These are phyloP conservation scores for Pseudorhombus dupliciocellatus DNA, from an alignment of 2,113 vertebrate species.

Conservation along the genomic window DNA sequence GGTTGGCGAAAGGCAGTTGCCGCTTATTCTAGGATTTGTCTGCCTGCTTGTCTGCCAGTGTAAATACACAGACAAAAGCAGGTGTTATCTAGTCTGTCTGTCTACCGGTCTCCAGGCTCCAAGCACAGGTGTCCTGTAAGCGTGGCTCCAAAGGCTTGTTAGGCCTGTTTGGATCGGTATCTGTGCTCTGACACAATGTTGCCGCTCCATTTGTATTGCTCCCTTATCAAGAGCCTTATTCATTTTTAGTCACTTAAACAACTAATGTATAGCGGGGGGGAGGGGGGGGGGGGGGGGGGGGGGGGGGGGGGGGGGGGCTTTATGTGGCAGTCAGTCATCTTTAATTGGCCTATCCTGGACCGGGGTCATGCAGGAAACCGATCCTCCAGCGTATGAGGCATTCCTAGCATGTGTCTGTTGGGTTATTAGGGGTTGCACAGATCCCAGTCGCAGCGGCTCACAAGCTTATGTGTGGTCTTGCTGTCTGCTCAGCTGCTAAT, in stretches of 20 bases:
- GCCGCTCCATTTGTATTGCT: slow-evolving; percentile 57
- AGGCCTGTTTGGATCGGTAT: slow-evolving; percentile 56
- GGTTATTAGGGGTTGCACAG: slow-evolving; percentile 61
- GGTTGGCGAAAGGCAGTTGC: slow-evolving; percentile 52
- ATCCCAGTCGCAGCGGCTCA: slow-evolving; percentile 42
- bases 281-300: not conserved
- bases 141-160: slow-evolving; percentile 58
- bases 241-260: slow-evolving; percentile 38
- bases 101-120: slow-evolving; percentile 40
- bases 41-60: slow-evolving; percentile 52
- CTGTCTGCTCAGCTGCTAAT: slow-evolving; percentile 28
- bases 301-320: slow-evolving; percentile 18
- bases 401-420: slow-evolving; percentile 65
- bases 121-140: slow-evolving; percentile 65
- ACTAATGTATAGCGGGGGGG: slow-evolving; percentile 40
- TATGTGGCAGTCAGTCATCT: slow-evolving; percentile 76
- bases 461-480: slow-evolving; percentile 18
- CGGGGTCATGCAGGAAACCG: slow-evolving; percentile 71
- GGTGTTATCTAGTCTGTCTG: slow-evolving; percentile 68
- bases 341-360: slow-evolving; percentile 73
- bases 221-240: slow-evolving; percentile 35
- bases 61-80: slow-evolving; percentile 67
- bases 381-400: slow-evolving; percentile 67
- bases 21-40: slow-evolving; percentile 42
- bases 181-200: slow-evolving; percentile 60